Base-by-base conservation (phyloP, 2,888 invertebrate genomes). In the Cosmia trapezina region DNA sequence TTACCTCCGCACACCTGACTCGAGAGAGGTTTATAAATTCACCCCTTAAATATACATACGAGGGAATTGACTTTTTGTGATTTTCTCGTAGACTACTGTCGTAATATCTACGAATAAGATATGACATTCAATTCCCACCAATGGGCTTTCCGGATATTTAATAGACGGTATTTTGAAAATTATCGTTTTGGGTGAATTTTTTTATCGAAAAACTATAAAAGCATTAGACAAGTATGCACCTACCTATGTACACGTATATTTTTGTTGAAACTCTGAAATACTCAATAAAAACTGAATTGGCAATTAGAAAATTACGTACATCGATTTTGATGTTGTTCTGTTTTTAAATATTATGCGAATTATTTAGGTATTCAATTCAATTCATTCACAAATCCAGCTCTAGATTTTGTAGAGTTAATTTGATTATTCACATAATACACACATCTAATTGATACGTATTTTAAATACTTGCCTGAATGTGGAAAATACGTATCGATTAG, bases 1-100 rank as follows among this genome's bases (percentile, higher is more conserved):
- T 84, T 83, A 72, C 85, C 67, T 45, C 63, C 83, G 62, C 71
- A 83, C 69, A 79, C 85, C 83, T 83, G 80, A 69, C 68, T 70
- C 70, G 59, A 65, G 19, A 63, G 49, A 49, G 67, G 66, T 74
- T 84, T 76, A 82, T 80, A 76, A 84, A 82, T 79, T 82, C 76
- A 73, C 83, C 70, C 62, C 75, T 75, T 76, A 76, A 74, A 82
- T 72, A 85, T 70, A 79, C 85, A 82, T 71, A 63, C 68, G 59
- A 49, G 59, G 56, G 47, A 80, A 84, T 82, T 64, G 60, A 78
- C 68, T 84, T 73, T 73, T 70, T 67, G 70, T 62, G 70, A 71
- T 83, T 74, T 71, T 66, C 43, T 33, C 59, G 59, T 63, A 60
- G 74, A 83, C 74, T 70, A 68, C 60, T 73, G 59, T 57, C 66